phyloP scores from a whole-genome alignment of 1,140 invertebrate species.

The Andricus grossulariae region DNA sequence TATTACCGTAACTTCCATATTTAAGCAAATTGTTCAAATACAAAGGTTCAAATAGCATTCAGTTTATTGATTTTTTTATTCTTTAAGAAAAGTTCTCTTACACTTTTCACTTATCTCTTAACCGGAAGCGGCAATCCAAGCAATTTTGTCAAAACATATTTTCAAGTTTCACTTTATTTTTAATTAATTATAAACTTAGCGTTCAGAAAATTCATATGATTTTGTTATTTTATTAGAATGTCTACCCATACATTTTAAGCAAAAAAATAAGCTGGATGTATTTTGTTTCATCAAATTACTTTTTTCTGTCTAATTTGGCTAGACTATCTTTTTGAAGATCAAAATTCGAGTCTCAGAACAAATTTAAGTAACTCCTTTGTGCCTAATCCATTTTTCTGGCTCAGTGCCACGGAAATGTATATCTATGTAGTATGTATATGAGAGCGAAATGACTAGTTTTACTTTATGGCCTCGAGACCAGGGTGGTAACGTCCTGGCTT shows the following conservation, averaged over 20 bases:
- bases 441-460: slow-evolving; percentile 61
- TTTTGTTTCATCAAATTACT: not conserved
- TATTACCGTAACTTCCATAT: no score
- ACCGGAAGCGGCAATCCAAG: no score
- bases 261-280: not conserved
- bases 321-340: not conserved
- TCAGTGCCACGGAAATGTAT: not conserved
- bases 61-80: no score
- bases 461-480: slow-evolving; percentile 64
- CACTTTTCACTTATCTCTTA: no score
- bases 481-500: slow-evolving; percentile 64
- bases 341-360: not conserved
- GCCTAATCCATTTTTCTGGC: slow-evolving; percentile 17
- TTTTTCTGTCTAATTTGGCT: not conserved
- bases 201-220: not conserved
- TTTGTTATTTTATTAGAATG: not conserved
- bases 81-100: no score
- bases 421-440: slow-evolving; percentile 15
- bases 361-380: slow-evolving; percentile 6
- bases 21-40: no score
- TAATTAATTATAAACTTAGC: no score
- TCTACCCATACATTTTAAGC: not conserved
- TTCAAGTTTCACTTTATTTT: no score
- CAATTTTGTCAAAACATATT: no score
- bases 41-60: no score